These are phyloP conservation scores for Hiodon tergisus DNA, from an alignment of 2,113 vertebrate species.

Conservation along the genomic window DNA sequence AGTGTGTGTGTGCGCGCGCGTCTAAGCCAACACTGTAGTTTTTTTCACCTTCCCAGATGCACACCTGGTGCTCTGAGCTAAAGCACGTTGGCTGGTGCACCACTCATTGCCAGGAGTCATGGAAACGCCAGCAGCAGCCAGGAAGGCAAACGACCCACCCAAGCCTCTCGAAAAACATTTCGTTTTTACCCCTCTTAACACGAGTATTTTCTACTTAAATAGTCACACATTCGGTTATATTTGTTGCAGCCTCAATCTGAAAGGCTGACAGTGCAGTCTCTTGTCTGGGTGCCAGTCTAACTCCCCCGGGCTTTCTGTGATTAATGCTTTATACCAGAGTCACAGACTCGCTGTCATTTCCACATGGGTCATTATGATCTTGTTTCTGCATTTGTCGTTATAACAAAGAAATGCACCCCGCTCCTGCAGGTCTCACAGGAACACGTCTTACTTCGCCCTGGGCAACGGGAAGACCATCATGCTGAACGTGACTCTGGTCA, in stretches of 20 bases:
- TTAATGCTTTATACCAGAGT: conserved; percentile 71
- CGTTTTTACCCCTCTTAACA: conserved; percentile 22
- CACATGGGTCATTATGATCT: neutral
- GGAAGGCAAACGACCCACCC: conserved; percentile 20
- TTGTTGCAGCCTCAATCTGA: conserved; percentile 46
- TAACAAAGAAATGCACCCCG: neutral
- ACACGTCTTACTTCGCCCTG: conserved; percentile 72
- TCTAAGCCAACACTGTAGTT: conserved; percentile 36
- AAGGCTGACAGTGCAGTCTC: conserved; percentile 55
- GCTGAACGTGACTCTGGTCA: conserved; percentile 72
- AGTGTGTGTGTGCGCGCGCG: conserved; percentile 11
- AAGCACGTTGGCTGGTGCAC: conserved; percentile 41
- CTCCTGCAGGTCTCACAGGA: conserved; percentile 62
- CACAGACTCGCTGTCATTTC: conserved; percentile 66
- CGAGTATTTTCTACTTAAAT: neutral
- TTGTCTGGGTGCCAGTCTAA: conserved; percentile 64
- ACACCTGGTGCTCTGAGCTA: conserved; percentile 66
- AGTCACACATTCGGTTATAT: no score
- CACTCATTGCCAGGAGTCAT: conserved; percentile 31
- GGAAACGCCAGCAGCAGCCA: conserved; percentile 24
- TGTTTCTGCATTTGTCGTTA: neutral
- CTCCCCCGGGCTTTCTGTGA: conserved; percentile 74
- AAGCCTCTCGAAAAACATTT: conserved; percentile 26
- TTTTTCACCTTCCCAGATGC: conserved; percentile 63
- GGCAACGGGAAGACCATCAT: conserved; percentile 72